Base-by-base conservation (phyloP, 2,113 vertebrate genomes). In the Narcine bancroftii region DNA sequence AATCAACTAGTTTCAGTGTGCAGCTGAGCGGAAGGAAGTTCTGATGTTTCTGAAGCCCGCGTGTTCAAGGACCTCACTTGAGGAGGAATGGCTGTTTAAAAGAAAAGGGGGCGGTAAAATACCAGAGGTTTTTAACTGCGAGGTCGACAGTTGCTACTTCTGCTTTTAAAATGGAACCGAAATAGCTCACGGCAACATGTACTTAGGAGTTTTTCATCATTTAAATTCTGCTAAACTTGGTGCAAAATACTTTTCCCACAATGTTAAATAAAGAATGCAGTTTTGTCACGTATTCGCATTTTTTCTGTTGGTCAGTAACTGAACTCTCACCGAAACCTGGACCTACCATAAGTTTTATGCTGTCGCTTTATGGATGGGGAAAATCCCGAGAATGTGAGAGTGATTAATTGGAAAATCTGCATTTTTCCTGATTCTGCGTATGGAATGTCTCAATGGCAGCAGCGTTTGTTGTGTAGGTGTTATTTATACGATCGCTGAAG, bases 21-120 rank as follows among this genome's bases (percentile, higher is more conserved):
- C 89, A 91, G 89, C 60, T 33, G 65, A 91, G 65, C 89, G 89
- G 89, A 91, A 91, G 89, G 89, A 91, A 91, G 89, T 91, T 69
- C 36, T 71, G 89, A 69, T 69, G 81, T 87, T 87, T 87, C 65
- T 69, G 60, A 91, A 91, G 42, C 89, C 79, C 60, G 63, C 89
- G 89, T 65, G 39, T 69, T 69, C 89, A 69, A 45, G 56, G 39
- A 66, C 87, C 87, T 24, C 66, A 10, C 36, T 89, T 6, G 19
- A 65, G 39, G 39, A 91, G 87, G 45, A 47, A 69, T 24, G 87
- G 13, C 26, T 69, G 60, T 36, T 24, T 69, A 69, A 69, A 91
- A 39, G 63, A 45, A 69, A 69, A 29, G 89, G 63, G 21, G 89
- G 39, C 42, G 89, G 89, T 69, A 47, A 69, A 69, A 69, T 29